Evolutionary conservation across 2,797 vertebrate genomes (phyloP), one percentile per base, ranked within the genome.

Genomic region (Odontamblyopus rebecca): DNA sequence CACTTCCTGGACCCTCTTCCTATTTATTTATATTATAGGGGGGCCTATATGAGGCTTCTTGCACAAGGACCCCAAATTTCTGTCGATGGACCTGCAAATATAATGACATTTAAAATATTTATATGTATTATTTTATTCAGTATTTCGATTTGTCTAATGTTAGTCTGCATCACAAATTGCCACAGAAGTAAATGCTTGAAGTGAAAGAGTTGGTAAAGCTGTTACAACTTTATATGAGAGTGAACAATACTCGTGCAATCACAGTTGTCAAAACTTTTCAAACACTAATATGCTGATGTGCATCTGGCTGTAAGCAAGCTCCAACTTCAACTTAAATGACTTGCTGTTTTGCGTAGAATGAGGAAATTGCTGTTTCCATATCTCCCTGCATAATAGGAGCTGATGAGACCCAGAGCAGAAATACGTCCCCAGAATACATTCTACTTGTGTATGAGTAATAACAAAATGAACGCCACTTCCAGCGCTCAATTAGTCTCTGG

Each of bases 351-450:
- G 26, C 41, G 19, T 19, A 15, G 32, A 64, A 67, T 60, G 74
- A 77, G 70, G 32, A 81, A 77, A 86, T 63, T 60, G 69, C 76
- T 67, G 61, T 56, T 38, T 64, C 54, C 67, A 84, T 86, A 86
- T 75, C 85, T 69, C 63, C 67, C 70, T 57, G 62, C 75, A 71
- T 76, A 83, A 80, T 41, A 74, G 70, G 26, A 32, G 77, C 64
- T 82, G 78, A 80, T 87, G 80, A 80, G 80, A 75, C 72, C 23
- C 74, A 50, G 69, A 18, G 82, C 72, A 73, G 83, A 74, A 85
- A 88, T 86, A 86, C 85, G 85, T 86, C 78, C 70, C 65, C 70
- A 71, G 70, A 77, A 77, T 76, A 76, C 71, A 81, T 82, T 68
- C 48, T 61, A 70, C 67, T 71, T 2, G 62, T 81, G 61, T 86